A percentile compares a stretch with the other conserved stretches of the same genome.
These are phyloP conservation scores for Hydropotes inermis DNA, from an alignment of 2,113 vertebrate species.

Conservation along the genomic window DNA sequence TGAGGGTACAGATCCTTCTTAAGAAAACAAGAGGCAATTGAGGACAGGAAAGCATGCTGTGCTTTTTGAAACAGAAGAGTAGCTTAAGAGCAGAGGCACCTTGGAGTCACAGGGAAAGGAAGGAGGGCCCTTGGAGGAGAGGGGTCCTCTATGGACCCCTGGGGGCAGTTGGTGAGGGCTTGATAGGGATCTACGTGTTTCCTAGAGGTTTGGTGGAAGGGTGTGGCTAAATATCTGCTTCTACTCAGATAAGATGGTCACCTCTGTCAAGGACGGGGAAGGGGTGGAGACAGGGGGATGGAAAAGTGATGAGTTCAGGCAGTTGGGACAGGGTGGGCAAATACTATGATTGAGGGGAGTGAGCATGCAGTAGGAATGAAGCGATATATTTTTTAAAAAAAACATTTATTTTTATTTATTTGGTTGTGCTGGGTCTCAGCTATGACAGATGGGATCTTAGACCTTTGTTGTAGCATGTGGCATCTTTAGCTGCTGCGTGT, in stretches of 20 bases:
- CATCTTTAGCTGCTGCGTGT: neutral
- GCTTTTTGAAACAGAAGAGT: neutral
- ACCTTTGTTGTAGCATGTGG: neutral
- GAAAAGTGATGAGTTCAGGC: neutral
- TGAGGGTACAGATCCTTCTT: neutral
- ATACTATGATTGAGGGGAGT: neutral
- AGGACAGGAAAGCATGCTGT: neutral
- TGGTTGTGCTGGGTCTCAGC: neutral
- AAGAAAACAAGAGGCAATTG: neutral
- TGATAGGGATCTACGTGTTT: neutral
- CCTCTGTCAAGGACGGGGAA: neutral
- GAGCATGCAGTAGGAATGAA: accelerated
- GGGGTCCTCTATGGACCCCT: neutral
- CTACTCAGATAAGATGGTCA: neutral
- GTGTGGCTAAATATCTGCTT: neutral
- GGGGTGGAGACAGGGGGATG: accelerated
- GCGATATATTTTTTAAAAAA: neutral
- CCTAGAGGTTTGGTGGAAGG: neutral
- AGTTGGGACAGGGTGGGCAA: neutral
- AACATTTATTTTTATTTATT: neutral
- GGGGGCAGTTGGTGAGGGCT: neutral
- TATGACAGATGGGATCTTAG: neutral
- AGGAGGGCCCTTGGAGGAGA: neutral
- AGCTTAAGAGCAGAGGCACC: neutral
- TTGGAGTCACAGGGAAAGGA: neutral